These are phyloP conservation scores for Phylloscopus trochiloides DNA, from an alignment of 2,113 vertebrate genomes.

Conservation along the genomic window DNA sequence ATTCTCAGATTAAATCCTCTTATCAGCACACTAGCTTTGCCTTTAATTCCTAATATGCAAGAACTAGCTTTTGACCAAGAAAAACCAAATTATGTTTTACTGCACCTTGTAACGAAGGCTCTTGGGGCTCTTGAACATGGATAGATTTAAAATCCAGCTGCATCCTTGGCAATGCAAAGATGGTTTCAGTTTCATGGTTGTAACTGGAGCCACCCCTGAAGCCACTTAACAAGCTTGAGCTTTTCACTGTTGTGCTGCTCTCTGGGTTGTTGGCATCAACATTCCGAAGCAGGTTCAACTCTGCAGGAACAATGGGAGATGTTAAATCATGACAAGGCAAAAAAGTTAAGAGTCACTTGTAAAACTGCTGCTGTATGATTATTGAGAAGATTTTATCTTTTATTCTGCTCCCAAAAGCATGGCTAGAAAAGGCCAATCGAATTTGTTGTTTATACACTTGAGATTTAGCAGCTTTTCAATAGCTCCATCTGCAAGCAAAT, in stretches of 20 bases:
- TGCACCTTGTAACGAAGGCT: conserved; percentile 87
- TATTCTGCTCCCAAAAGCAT: not conserved
- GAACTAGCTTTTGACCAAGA: not conserved
- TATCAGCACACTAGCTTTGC: not conserved
- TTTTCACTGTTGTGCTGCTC: conserved; percentile 86
- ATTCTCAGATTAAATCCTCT: not conserved
- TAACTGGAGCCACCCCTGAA: conserved; percentile 92
- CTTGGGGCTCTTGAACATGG: conserved; percentile 93
- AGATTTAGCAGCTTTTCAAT: not conserved
- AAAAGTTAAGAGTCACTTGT: not conserved
- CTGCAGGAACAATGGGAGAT: conserved; percentile 62
- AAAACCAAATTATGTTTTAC: not conserved
- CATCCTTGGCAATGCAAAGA: conserved; percentile 97
- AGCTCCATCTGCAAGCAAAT: not conserved
- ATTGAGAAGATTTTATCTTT: not conserved
- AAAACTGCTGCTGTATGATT: not conserved
- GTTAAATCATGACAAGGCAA: not conserved
- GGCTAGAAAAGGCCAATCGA: not conserved
- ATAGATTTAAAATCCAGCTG: conserved; percentile 98
- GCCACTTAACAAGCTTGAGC: conserved; percentile 88
- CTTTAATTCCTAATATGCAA: not conserved
- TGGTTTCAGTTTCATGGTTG: conserved; percentile 97
- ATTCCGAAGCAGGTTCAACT: conserved; percentile 91
- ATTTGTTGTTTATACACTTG: not conserved
- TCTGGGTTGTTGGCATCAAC: conserved; percentile 92